Conservation (phyloP, 2,888 invertebrate species). For the Carcina quercana region DNA sequence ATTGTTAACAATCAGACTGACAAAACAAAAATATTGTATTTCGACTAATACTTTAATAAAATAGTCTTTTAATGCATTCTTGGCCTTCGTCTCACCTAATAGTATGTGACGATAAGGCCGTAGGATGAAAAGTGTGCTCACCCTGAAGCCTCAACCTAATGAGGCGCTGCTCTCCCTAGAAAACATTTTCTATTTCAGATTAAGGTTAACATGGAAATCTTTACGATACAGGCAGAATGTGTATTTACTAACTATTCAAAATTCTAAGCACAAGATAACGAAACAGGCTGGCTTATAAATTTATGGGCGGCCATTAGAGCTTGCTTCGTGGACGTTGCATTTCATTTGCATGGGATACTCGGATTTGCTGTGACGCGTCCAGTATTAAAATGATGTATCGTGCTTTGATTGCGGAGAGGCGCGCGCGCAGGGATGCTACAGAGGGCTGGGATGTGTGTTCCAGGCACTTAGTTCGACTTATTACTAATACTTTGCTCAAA, state of each 20-base stretch:
- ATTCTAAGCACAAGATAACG: slow-evolving; percentile 65
- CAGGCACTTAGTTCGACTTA: neutral
- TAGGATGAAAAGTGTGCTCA: too few relatives aligned
- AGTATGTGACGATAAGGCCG: too few relatives aligned
- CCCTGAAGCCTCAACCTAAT: too few relatives aligned
- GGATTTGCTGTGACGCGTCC: slow-evolving; percentile 66
- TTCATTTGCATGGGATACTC: slow-evolving; percentile 69
- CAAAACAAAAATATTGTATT: too few relatives aligned
- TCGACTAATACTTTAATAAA: too few relatives aligned
- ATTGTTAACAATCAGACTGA: too few relatives aligned
- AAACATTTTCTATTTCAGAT: too few relatives aligned
- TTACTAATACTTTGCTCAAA: too few relatives aligned
- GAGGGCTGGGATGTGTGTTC: neutral
- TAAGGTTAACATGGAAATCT: slow-evolving; percentile 16
- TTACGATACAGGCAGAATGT: slow-evolving; percentile 29
- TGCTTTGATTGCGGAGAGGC: slow-evolving; percentile 51
- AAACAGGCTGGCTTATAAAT: slow-evolving; percentile 58
- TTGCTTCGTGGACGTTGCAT: slow-evolving; percentile 49
- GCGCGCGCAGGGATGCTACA: slow-evolving; percentile 10
- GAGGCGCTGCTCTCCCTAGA: too few relatives aligned
- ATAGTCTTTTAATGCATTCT: too few relatives aligned
- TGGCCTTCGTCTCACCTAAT: too few relatives aligned
- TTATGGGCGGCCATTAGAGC: slow-evolving; percentile 61
- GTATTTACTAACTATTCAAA: too few relatives aligned
- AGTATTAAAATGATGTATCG: slow-evolving; percentile 70